Percentiles rank a stretch among this genome's conserved stretches.
Evolutionary conservation across 2,113 vertebrate species (phyloP).

Genomic region (Cacatua alba): DNA sequence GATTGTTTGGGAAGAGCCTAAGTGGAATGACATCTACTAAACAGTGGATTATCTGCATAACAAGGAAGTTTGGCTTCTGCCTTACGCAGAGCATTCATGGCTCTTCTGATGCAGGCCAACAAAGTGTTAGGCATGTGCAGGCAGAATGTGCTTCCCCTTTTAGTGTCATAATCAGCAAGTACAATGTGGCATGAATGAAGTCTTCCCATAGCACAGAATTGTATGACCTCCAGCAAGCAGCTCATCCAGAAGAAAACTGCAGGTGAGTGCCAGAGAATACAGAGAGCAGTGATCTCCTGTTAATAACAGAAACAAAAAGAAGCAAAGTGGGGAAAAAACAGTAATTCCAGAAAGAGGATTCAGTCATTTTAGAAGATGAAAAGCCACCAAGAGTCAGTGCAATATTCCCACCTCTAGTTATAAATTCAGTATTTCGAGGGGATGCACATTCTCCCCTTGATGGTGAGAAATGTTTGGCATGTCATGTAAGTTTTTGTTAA

Average conservation of each 20-base stretch:
- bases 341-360: background rate
- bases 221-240: background rate
- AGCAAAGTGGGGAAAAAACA: background rate
- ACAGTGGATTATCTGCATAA: constrained; percentile 28
- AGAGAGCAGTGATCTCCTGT: background rate
- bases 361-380: background rate
- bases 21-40: background rate
- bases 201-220: background rate
- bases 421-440: background rate
- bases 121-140: background rate
- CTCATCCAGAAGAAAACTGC: background rate
- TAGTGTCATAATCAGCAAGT: background rate
- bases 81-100: background rate
- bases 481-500: background rate
- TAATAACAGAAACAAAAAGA: background rate
- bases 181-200: background rate
- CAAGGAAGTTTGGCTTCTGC: constrained; percentile 13
- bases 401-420: background rate
- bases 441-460: background rate
- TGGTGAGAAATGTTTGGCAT: background rate
- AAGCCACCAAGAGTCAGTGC: background rate
- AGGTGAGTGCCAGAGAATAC: background rate
- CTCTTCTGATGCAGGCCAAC: background rate
- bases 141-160: background rate
- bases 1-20: background rate